Base-by-base conservation (phyloP, 2,113 vertebrate genomes). In the Chaenogobius annularis region DNA sequence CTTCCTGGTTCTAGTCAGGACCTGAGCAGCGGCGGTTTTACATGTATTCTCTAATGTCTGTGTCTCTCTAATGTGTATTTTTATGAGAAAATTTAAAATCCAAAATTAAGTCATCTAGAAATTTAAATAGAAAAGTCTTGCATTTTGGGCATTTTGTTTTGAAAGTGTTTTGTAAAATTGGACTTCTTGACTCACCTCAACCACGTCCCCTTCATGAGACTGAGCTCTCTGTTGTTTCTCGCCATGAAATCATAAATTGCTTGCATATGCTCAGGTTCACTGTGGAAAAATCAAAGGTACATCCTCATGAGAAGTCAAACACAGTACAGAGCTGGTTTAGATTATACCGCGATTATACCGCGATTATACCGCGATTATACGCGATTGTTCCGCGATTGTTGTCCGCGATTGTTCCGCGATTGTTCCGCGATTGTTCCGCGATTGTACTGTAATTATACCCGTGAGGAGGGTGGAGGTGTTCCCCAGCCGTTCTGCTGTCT, bases 161-260 rank as follows among this genome's bases (percentile, higher is more conserved):
- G 1, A 50, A 50, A 50, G 15, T 50, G 44, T 10, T 46, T 4
- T 6, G 9, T 54, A 54, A 52, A 54, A 20, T 10, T n/a, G 7
- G 20, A 22, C 40, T 22, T 47, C n/a, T 14, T 17, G 6, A 10
- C 88, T 85, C 82, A 98, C 97, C 96, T 96, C 91, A 63, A 98
- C 88, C 17, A 85, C 74, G 0, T 98, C 96, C 5, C 93, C 72
- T 90, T 95, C 80, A 80, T 83, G 22, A 97, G 65, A 4, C 91
- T 94, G 78, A 98, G 92, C 84, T 99, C 97, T 76, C 64, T 90
- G 0, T 63, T 72, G 78, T 98, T 98, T 78, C 95, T 93, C 14
- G 93, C 94, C 86, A 90, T 81, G 74, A 98, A 98, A 66, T 95
- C 92, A 7, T 94, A 93, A 0, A 93, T 83, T 58, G 93, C 96